Evolutionary conservation across 1,140 invertebrate genomes (phyloP), one percentile per base, ranked within the genome.

Genomic region (Helicoverpa zea): DNA sequence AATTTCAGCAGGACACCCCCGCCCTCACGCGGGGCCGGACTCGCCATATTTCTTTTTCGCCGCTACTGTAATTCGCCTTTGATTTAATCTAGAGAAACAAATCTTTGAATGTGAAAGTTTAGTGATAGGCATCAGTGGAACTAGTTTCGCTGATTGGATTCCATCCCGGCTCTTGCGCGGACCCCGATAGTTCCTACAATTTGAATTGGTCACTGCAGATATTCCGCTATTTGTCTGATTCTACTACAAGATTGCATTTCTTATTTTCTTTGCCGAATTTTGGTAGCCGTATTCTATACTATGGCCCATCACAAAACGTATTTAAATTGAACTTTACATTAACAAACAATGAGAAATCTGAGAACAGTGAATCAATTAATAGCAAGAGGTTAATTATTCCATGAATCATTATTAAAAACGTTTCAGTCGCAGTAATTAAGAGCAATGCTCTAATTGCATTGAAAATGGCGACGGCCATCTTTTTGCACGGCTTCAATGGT

Each of bases 1-100:
- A 95, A 95, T 95, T 95, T 95, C 94, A 95, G 90, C 89, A 93
- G 92, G 93, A 95, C 95, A 94, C 93, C 94, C 93, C 90, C 91
- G 90, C 90, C 87, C 88, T 86, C 83, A 81, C 74, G 89, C 89
- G 86, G 89, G 89, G 88, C 89, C 91, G 91, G 91, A 91, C 90
- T 93, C 90, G 87, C 90, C 91, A 94, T 94, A 95, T 94, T 94
- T 94, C 94, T 95, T 95, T 93, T 94, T 94, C 91, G 91, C 91
- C 91, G 92, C 93, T 91, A 91, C 90, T 93, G 94, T 94, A 95
- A 95, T 95, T 94, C 92, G 94, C 94, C 91, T 94, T 94, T 94
- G 92, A 95, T 94, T 95, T 95, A 94, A 95, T 95, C 94, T 95
- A 86, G 88, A 94, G 92, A 95, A 95, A 95, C 94, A 95, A 95